Evolutionary conservation across 2,888 invertebrate genomes (phyloP), one percentile per base, ranked within the genome.

Genomic region (Oscheius sp.): DNA sequence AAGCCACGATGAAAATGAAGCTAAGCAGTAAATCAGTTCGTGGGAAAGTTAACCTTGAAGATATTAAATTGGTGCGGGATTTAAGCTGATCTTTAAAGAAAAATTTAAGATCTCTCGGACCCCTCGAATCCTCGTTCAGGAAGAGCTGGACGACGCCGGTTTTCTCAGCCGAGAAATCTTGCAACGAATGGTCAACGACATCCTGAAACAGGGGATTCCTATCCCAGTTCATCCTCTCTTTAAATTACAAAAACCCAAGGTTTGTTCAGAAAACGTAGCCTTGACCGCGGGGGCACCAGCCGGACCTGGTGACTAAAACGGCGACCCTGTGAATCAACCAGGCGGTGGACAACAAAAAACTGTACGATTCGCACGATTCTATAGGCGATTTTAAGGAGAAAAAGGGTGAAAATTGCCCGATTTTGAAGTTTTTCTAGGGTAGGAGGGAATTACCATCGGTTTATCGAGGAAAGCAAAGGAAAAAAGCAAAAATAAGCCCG

Each of bases 191-290:
- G 80, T 86, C 18, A 87, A 87, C 73, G 87, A 87, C 63, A 84
- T 87, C 69, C 77, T 87, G 21, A 80, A 80, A 52, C 86, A 87
- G 69, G 87, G 87, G 12, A 84, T 87, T 64, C 84, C 86, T 43
- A 87, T 87, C 73, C 87, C 87, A 18, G 83, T 88, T 16, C 87
- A 87, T 76, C 87, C 87, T 12, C 81, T 87, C 7, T 85, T 87
- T 80, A 84, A 82, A 68, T 74, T 87, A 2, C 74, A 79, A 72
- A 84, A 84, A 59, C 86, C 87, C 0, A 86, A 86, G 75, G 85
- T 84, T n/a, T n/a, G n/a, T n/a, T n/a, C n/a, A n/a, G n/a, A n/a
- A 69, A 43, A 12, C 21, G 13, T 18, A 9, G 35, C 52, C 9
- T 45, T 16, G 23, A 9, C 21, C 9, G 35, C 5, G 35, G 9